Evolutionary conservation across 2,888 invertebrate species (phyloP).

Genomic region (Habrosyne pyritoides): DNA sequence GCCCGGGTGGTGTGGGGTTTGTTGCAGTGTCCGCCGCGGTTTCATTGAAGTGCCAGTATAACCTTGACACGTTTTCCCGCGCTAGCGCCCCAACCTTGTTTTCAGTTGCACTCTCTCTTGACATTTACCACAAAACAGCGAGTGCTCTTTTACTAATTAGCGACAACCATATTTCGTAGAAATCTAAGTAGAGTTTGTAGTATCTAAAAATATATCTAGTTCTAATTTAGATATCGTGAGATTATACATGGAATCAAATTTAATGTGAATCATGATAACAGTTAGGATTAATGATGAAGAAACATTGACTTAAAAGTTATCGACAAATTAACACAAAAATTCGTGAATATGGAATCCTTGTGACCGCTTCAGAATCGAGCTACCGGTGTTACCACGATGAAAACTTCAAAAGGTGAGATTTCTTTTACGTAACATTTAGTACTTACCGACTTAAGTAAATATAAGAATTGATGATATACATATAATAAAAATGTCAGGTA

Average conservation of each 20-base stretch:
- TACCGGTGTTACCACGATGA: slow-evolving; percentile 62
- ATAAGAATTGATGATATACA: no score
- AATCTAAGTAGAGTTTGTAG: slow-evolving; percentile 15
- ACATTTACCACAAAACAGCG: slow-evolving; percentile 69
- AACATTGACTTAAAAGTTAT: slow-evolving; percentile 20
- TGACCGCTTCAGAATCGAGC: slow-evolving; percentile 50
- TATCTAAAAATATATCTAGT: slow-evolving; percentile 9
- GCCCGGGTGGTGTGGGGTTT: slow-evolving; percentile 44
- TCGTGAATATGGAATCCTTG: slow-evolving; percentile 52
- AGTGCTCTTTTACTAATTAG: slow-evolving; percentile 61
- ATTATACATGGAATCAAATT: neutral
- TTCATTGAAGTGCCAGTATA: slow-evolving; percentile 63
- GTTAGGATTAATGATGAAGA: slow-evolving; percentile 25
- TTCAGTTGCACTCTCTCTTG: slow-evolving; percentile 75
- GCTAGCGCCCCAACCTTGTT: slow-evolving; percentile 72
- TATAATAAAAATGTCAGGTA: no score
- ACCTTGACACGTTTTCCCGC: slow-evolving; percentile 82
- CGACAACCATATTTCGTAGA: slow-evolving; percentile 25
- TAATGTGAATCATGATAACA: slow-evolving; percentile 17
- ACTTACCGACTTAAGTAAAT: no score
- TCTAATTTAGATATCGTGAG: neutral
- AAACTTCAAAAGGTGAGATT: slow-evolving; percentile 61
- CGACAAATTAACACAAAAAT: slow-evolving; percentile 24
- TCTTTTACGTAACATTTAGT: neutral
- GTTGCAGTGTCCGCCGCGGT: slow-evolving; percentile 65